These are phyloP conservation scores for Oithona nana DNA, from an alignment of 2,888 invertebrate genomes.

Conservation along the genomic window DNA sequence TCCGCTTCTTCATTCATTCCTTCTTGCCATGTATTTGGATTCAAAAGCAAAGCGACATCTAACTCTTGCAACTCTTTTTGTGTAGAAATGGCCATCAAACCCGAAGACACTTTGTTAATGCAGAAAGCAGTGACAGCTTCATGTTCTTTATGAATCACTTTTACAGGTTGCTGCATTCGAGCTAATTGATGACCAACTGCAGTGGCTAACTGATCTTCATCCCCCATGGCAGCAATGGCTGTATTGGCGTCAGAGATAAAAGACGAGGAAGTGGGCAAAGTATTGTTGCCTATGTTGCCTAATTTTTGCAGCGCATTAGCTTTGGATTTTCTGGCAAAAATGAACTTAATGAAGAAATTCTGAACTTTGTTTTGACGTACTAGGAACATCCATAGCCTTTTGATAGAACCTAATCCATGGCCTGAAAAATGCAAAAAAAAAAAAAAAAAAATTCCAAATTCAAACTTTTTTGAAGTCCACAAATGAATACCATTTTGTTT, in stretches of 20 bases:
- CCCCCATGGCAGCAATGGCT: not conserved
- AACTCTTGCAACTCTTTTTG: conserved; percentile 93
- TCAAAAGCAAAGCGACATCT: conserved; percentile 77
- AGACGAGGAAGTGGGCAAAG: not conserved
- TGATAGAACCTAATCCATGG: conserved; percentile 31
- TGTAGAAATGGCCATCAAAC: conserved; percentile 75
- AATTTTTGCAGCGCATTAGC: not conserved
- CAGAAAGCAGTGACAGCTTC: conserved; percentile 95
- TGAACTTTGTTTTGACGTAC: conserved; percentile 80
- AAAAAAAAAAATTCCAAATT: not conserved
- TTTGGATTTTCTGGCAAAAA: conserved; percentile 45
- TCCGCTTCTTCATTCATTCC: conserved; percentile 60
- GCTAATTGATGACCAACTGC: not conserved
- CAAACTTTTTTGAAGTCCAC: not conserved
- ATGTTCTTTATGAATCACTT: conserved; percentile 95
- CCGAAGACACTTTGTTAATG: conserved; percentile 68
- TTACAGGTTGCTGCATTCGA: conserved; percentile 33
- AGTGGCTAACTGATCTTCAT: not conserved
- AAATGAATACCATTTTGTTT: conserved; percentile 29
- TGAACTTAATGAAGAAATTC: conserved; percentile 82
- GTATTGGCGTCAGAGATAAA: not conserved
- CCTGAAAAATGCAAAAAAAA: conserved; percentile 27
- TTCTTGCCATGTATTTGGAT: conserved; percentile 80
- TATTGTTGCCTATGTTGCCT: not conserved
- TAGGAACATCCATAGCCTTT: conserved; percentile 74